These are phyloP conservation scores for Cochlearius cochlearius DNA, from an alignment of 2,113 vertebrate species.

Conservation along the genomic window DNA sequence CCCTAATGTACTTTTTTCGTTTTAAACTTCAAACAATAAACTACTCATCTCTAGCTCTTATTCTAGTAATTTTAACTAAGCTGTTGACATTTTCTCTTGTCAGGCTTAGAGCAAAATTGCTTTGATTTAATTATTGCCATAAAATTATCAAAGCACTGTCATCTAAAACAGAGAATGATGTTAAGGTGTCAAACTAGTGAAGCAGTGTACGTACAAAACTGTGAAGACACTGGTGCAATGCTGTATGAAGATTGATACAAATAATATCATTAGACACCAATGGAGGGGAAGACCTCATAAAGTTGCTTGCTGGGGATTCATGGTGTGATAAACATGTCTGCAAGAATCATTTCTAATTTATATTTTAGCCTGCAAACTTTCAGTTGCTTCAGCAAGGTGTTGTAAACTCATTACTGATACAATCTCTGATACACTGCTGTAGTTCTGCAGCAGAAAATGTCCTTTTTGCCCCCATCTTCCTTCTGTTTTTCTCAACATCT, in stretches of 20 bases:
- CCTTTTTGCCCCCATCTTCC: rapidly evolving
- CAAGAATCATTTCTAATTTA: background rate
- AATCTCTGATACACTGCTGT: background rate
- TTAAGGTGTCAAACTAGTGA: background rate
- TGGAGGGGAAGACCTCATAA: background rate
- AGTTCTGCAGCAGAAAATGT: background rate
- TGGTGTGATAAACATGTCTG: background rate
- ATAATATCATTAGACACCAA: background rate
- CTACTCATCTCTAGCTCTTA: background rate
- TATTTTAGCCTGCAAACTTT: background rate
- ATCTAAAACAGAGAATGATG: background rate
- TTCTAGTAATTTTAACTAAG: slow-evolving; percentile 8
- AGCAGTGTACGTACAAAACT: background rate
- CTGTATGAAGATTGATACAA: background rate
- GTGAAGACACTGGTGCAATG: background rate
- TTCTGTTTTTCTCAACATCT: background rate
- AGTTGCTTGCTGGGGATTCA: background rate
- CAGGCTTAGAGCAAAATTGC: background rate
- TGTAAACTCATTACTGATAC: background rate
- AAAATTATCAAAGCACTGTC: slow-evolving; percentile 6
- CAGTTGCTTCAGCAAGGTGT: background rate
- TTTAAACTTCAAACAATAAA: background rate
- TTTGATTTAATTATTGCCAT: slow-evolving; percentile 43
- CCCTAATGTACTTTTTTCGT: background rate
- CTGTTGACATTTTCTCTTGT: slow-evolving; percentile 24